Percentiles rank a stretch among this genome's conserved stretches.
phyloP scores from a whole-genome alignment of 2,113 vertebrate genomes.

The Serilophus lunatus region DNA sequence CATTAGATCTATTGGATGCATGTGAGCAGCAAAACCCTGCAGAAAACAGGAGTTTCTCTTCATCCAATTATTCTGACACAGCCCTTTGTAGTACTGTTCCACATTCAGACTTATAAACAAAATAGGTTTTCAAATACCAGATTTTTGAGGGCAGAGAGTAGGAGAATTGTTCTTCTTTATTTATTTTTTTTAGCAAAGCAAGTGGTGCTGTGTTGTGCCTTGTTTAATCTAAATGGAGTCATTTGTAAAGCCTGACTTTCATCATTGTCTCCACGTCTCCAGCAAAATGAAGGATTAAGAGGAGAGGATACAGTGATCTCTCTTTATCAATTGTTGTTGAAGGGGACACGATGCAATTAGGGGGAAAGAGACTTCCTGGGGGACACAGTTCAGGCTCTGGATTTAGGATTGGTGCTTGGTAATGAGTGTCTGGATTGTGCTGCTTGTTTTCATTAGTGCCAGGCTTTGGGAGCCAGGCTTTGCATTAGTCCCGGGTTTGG shows the following conservation, averaged over 20 bases:
- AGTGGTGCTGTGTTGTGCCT: background rate
- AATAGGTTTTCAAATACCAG: background rate
- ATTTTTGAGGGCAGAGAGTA: background rate
- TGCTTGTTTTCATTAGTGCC: background rate
- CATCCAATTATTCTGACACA: constrained; percentile 15
- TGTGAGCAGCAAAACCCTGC: background rate
- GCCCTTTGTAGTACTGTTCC: background rate
- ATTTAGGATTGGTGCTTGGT: background rate
- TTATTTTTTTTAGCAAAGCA: background rate
- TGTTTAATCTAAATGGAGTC: background rate
- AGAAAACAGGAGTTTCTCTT: constrained; percentile 24
- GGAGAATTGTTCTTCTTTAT: background rate
- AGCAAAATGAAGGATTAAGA: background rate
- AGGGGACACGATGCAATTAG: background rate
- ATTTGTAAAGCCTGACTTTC: background rate
- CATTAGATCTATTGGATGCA: background rate
- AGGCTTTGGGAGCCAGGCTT: background rate
- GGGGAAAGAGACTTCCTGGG: background rate
- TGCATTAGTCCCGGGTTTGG: background rate
- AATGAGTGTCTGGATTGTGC: background rate
- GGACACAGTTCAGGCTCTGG: background rate
- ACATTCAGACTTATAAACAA: background rate
- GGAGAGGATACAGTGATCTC: background rate
- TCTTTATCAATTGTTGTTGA: background rate
- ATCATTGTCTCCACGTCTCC: background rate